These are phyloP conservation scores for Epinephelus malabaricus DNA, from an alignment of 2,797 vertebrate genomes.

Conservation along the genomic window DNA sequence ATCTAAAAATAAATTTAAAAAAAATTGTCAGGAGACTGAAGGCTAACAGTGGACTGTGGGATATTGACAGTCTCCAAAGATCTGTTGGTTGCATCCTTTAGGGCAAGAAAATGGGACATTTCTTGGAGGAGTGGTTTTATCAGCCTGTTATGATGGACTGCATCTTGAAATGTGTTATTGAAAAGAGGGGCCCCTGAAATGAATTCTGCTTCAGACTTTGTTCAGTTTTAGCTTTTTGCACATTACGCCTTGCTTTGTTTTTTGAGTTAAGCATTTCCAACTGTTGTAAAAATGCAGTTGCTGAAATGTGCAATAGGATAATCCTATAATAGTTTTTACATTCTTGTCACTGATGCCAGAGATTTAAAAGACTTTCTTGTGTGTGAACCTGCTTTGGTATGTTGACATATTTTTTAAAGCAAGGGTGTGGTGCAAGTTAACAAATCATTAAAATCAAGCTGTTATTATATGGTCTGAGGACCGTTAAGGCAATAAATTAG, in stretches of 20 bases:
- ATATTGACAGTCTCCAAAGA: background rate
- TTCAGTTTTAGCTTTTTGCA: background rate
- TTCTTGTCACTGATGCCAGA: background rate
- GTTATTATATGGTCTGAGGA: background rate
- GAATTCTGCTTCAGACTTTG: background rate
- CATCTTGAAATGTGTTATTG: background rate
- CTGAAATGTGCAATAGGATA: background rate
- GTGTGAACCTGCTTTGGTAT: background rate
- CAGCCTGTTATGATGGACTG: background rate
- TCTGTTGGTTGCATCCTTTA: background rate
- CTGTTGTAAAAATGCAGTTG: background rate
- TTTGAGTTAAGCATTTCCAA: background rate
- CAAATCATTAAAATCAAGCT: background rate
- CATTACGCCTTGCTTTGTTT: background rate
- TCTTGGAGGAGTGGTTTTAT: background rate
- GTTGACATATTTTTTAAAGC: constrained; percentile 20
- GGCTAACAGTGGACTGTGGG: background rate
- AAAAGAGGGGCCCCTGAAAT: background rate
- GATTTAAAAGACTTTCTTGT: background rate
- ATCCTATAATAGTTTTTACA: background rate
- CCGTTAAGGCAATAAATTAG: background rate
- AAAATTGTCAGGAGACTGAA: background rate
- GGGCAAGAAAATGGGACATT: background rate
- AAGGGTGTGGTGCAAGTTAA: constrained; percentile 8
- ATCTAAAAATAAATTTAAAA: no score